Conservation (phyloP, 2,797 vertebrate genomes). For the Tympanoctomys barrerae region DNA sequence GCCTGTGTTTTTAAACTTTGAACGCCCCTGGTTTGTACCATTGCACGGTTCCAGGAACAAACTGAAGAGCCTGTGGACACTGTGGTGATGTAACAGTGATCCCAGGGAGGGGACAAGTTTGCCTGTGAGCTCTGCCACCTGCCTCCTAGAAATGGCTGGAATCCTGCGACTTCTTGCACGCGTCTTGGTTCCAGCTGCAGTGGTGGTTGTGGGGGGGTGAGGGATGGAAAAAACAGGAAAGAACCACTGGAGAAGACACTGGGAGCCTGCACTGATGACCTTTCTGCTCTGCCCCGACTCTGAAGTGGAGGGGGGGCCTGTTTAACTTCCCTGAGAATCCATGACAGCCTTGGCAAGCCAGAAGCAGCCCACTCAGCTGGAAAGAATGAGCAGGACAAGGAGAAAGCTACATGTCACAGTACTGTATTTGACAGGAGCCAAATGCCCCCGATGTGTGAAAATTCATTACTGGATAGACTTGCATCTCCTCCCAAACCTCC, state of each 20-base stretch:
- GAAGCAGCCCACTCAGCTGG: neutral
- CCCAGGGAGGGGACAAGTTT: neutral
- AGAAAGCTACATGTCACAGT: neutral
- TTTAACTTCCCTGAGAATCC: neutral
- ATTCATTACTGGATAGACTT: neutral
- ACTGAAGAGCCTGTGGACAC: no score
- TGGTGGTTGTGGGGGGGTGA: neutral
- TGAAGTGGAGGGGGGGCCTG: neutral
- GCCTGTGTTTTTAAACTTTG: neutral
- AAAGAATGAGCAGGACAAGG: conserved; percentile 23
- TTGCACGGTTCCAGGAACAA: neutral
- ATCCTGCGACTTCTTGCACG: neutral
- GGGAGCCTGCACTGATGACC: neutral
- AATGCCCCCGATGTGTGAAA: rapidly evolving
- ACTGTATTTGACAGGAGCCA: neutral
- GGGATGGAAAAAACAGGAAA: neutral
- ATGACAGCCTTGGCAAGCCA: neutral
- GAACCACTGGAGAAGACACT: neutral
- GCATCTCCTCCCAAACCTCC: neutral
- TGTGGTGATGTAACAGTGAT: neutral
- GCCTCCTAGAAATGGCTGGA: neutral
- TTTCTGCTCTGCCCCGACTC: neutral
- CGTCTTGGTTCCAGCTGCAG: neutral
- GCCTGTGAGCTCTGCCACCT: neutral
- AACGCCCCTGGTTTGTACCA: neutral